Evolutionary conservation across 2,113 vertebrate species (phyloP).

Genomic region (Gadus macrocephalus): DNA sequence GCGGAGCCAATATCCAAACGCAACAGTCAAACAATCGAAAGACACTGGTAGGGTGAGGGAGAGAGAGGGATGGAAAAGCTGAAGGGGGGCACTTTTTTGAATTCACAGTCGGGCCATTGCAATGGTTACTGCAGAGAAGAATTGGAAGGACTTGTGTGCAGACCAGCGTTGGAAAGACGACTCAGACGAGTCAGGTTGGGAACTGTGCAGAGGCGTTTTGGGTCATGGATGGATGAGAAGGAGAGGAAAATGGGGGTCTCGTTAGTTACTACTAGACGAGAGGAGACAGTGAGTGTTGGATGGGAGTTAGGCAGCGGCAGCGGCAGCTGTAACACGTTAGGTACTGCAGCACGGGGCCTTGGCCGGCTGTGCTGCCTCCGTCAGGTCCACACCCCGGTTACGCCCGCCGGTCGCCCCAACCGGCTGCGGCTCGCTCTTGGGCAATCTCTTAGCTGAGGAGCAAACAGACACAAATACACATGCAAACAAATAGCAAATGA

Average conservation of each 20-base stretch:
- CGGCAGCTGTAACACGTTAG: constrained; percentile 65
- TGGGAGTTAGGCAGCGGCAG: constrained; percentile 21
- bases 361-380: constrained; percentile 85
- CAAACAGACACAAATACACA: background rate
- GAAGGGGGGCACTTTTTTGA: constrained; percentile 21
- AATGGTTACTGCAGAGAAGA: constrained; percentile 21
- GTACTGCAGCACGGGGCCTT: constrained; percentile 94
- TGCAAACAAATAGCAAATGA: too few species aligned
- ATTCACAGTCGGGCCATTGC: constrained; percentile 27
- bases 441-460: constrained; percentile 85
- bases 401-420: constrained; percentile 78
- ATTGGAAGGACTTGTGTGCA: constrained; percentile 45
- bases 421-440: constrained; percentile 92
- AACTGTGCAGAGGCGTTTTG: constrained; percentile 60
- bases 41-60: constrained; percentile 1
- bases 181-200: constrained; percentile 58
- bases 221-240: constrained; percentile 2
- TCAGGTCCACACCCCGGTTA: constrained; percentile 91
- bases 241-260: constrained; percentile 32
- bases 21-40: constrained; percentile 26
- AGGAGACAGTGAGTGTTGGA: background rate
- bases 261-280: constrained; percentile 59
- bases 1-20: constrained; percentile 14
- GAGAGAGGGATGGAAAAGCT: constrained; percentile 11
- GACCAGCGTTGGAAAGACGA: constrained; percentile 42